A percentile compares a stretch with the other conserved stretches of the same genome.
phyloP scores from a whole-genome alignment of 2,888 invertebrate species.

The Drosophila stalkeri region DNA sequence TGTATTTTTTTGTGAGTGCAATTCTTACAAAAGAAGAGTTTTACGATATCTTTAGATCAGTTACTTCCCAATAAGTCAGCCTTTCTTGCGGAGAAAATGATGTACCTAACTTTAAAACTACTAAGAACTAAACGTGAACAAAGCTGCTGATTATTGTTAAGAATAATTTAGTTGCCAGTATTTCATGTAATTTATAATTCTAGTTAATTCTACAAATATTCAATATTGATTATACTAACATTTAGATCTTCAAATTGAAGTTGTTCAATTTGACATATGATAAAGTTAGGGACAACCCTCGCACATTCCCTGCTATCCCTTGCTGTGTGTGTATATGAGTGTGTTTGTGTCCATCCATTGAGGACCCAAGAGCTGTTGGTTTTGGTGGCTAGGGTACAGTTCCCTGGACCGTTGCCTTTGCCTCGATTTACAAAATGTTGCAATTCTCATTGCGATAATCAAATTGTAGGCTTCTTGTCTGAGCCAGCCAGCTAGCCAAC shows the following conservation, averaged over 20 bases:
- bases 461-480: conserved; percentile 80
- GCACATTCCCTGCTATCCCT: background rate
- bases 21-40: too few species aligned
- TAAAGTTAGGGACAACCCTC: background rate
- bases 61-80: background rate
- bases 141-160: too few species aligned
- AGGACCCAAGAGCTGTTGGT: conserved; percentile 8
- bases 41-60: too few species aligned
- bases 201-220: background rate
- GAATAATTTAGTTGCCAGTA: background rate
- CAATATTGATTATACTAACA: background rate
- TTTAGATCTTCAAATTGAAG: background rate
- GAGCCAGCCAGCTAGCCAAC: conserved; percentile 24
- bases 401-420: conserved; percentile 22
- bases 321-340: background rate
- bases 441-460: conserved; percentile 82
- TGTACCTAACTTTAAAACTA: too few species aligned
- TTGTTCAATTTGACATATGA: background rate
- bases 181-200: too few species aligned
- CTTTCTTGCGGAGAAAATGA: background rate
- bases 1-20: too few species aligned
- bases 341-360: conserved; percentile 13
- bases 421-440: conserved; percentile 63
- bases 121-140: too few species aligned
- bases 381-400: conserved; percentile 2